Evolutionary conservation across 2,888 invertebrate genomes (phyloP).

Genomic region (Metellina segmentata): DNA sequence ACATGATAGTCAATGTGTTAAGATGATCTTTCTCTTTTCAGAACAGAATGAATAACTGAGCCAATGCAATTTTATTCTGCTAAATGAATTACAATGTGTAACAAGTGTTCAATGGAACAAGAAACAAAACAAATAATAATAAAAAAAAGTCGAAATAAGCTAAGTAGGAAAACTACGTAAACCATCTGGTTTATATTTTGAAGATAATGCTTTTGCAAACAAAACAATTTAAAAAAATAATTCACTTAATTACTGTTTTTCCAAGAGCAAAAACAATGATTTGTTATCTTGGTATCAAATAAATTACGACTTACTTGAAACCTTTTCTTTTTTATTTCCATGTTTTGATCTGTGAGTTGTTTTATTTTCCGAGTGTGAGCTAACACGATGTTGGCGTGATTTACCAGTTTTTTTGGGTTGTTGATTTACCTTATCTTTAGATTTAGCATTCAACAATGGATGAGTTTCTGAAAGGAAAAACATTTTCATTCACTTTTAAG

Average conservation of each 20-base stretch:
- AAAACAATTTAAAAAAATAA: background rate
- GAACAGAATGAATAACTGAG: too few species aligned
- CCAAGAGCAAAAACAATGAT: background rate
- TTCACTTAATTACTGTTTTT: background rate
- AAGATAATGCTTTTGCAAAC: background rate
- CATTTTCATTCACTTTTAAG: background rate
- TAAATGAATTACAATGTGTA: too few species aligned
- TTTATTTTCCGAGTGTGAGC: constrained; percentile 63
- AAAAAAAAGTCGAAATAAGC: too few species aligned
- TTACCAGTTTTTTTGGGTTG: constrained; percentile 62
- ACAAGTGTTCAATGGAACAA: too few species aligned
- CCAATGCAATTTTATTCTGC: too few species aligned
- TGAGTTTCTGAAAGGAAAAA: constrained; percentile 69
- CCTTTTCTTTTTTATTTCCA: constrained; percentile 69
- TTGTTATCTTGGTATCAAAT: background rate
- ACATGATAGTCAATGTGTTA: too few species aligned
- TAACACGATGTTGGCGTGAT: constrained; percentile 56
- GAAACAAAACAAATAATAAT: too few species aligned
- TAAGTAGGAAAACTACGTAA: too few species aligned
- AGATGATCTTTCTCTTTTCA: too few species aligned
- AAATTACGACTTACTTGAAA: constrained; percentile 27
- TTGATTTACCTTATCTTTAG: constrained; percentile 74
- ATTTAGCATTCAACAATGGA: constrained; percentile 75
- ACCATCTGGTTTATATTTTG: background rate
- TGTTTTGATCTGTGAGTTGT: constrained; percentile 66